These are phyloP conservation scores for Triplophysa rosa DNA, from an alignment of 2,113 vertebrate species.

Conservation along the genomic window DNA sequence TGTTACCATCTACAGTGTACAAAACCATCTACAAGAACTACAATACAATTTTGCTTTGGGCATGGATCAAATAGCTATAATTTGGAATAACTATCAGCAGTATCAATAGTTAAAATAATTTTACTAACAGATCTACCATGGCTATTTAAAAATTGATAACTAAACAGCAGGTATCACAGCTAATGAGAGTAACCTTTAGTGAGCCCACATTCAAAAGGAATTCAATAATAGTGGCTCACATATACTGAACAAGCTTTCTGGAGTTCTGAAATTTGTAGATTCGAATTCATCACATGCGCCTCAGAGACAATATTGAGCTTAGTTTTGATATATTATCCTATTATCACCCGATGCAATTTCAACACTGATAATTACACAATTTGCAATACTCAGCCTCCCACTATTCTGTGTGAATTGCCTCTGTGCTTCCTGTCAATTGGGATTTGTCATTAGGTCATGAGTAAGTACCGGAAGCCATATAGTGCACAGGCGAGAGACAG, in stretches of 20 bases:
- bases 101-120: too few relatives aligned
- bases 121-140: too few relatives aligned
- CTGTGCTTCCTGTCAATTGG: slow-evolving; percentile 21
- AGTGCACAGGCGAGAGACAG: slow-evolving; percentile 8
- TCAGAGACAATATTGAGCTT: too few relatives aligned
- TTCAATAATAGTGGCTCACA: not conserved
- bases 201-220: slow-evolving; percentile 17
- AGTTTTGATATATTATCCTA: not conserved
- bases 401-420: slow-evolving; percentile 9
- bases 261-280: too few relatives aligned
- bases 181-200: slow-evolving; percentile 22
- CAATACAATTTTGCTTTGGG: not conserved
- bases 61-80: not conserved
- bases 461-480: slow-evolving; percentile 23
- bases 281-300: too few relatives aligned
- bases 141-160: slow-evolving; percentile 25
- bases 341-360: not conserved
- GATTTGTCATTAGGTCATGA: slow-evolving; percentile 18
- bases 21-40: too few relatives aligned
- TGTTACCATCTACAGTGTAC: too few relatives aligned
- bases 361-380: slow-evolving; percentile 7
- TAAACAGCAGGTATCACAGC: slow-evolving; percentile 1
- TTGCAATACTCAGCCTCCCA: not conserved
- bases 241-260: not conserved
- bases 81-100: not conserved